phyloP scores from a whole-genome alignment of 2,797 vertebrate genomes.

The Ceryle rudis region DNA sequence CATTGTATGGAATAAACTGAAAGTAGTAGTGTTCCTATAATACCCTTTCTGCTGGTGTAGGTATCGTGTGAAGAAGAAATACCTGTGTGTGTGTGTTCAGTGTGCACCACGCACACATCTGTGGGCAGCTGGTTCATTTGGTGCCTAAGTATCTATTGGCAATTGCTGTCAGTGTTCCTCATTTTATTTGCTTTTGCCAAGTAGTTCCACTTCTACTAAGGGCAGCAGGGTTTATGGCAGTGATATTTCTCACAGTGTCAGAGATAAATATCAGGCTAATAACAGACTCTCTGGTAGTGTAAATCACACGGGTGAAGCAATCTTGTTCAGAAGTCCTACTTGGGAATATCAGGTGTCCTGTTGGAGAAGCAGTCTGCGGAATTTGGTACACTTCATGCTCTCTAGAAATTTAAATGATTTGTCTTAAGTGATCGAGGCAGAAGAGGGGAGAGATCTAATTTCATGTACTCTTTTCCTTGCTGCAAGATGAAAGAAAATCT shows the following conservation, averaged over 20 bases:
- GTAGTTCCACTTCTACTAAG: slow-evolving; percentile 77
- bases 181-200: slow-evolving; percentile 79
- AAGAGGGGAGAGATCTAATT: slow-evolving; percentile 26
- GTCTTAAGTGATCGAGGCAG: slow-evolving; percentile 29
- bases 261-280: slow-evolving; percentile 78
- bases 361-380: slow-evolving; percentile 36
- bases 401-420: slow-evolving; percentile 67
- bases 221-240: slow-evolving; percentile 76
- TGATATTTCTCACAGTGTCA: slow-evolving; percentile 75
- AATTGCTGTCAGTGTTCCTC: slow-evolving; percentile 63
- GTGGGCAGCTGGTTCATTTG: slow-evolving; percentile 22
- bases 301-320: slow-evolving; percentile 56
- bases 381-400: slow-evolving; percentile 41
- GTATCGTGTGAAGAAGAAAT: not conserved
- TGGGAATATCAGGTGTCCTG: slow-evolving; percentile 33
- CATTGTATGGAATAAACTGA: not conserved
- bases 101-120: not conserved
- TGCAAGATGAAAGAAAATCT: not conserved
- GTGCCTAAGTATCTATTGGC: slow-evolving; percentile 68
- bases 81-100: not conserved
- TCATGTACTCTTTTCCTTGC: slow-evolving; percentile 32
- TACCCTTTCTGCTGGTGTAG: not conserved
- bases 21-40: not conserved
- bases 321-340: slow-evolving; percentile 54
- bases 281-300: slow-evolving; percentile 71